Conservation (phyloP, 2,113 vertebrate species). For the Shinisaurus crocodilurus region DNA sequence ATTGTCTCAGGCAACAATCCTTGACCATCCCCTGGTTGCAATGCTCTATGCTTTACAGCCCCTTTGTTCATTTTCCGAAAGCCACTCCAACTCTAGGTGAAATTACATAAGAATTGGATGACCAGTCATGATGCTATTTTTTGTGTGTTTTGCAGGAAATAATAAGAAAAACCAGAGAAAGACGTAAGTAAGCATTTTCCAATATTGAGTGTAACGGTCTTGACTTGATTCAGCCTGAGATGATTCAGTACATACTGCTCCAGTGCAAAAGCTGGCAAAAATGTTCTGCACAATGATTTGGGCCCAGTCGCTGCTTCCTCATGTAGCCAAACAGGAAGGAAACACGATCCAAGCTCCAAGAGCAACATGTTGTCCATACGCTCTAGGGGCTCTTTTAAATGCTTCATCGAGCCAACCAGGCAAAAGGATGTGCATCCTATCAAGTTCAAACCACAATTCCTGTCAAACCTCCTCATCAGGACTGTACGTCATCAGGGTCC, state of each 20-base stretch:
- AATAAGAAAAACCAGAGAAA: not conserved
- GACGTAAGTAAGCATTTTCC: not conserved
- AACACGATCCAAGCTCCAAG: not conserved
- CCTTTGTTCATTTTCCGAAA: not conserved
- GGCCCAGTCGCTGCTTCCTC: not conserved
- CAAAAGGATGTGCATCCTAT: not conserved
- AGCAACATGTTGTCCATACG: not conserved
- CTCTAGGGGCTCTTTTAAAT: not conserved
- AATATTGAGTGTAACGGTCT: not conserved
- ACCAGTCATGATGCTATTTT: not conserved
- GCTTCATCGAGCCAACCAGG: not conserved
- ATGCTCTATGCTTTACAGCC: not conserved
- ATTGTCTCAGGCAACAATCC: not conserved
- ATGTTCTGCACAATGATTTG: not conserved
- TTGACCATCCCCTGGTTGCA: not conserved
- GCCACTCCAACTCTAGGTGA: not conserved
- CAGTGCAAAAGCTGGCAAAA: not conserved
- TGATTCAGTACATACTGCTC: too few species aligned
- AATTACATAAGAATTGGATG: not conserved
- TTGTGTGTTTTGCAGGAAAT: not conserved
- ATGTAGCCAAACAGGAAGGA: slow-evolving; percentile 30
- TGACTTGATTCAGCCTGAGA: not conserved
- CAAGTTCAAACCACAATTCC: not conserved
- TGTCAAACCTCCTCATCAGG: not conserved
- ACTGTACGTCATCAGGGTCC: not conserved